Conservation (phyloP, 2,797 vertebrate species). For the Coreius guichenoti region DNA sequence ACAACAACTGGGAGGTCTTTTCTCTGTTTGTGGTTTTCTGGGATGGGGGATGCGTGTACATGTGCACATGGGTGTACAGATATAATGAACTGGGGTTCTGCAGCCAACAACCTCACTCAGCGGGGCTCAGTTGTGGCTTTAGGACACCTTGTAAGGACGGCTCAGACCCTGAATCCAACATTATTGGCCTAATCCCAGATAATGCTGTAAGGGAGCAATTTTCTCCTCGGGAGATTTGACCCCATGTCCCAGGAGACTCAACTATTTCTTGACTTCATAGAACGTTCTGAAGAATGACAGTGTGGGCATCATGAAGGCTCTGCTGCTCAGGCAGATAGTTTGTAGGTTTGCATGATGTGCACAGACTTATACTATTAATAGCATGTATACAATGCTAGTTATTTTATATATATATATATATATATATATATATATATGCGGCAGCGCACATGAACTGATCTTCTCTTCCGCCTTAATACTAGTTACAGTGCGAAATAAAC, state of each 20-base stretch:
- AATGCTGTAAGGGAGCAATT: conserved; percentile 85
- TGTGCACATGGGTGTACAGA: conserved; percentile 49
- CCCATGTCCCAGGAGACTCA: conserved; percentile 81
- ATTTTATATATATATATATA: too few species aligned
- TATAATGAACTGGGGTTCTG: conserved; percentile 75
- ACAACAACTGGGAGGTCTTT: conserved; percentile 58
- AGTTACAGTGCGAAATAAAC: too few species aligned
- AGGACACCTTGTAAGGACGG: conserved; percentile 77
- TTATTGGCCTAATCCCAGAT: conserved; percentile 85
- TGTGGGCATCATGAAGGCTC: conserved; percentile 52
- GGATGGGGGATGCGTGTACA: neutral
- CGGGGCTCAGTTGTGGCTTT: conserved; percentile 72
- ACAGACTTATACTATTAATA: neutral
- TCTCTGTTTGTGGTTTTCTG: conserved; percentile 23
- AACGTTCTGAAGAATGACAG: conserved; percentile 80
- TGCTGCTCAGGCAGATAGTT: conserved; percentile 7
- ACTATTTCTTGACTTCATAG: conserved; percentile 81
- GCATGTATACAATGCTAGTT: neutral
- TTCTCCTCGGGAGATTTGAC: conserved; percentile 82
- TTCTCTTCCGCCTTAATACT: too few species aligned
- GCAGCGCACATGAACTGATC: too few species aligned
- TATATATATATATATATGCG: too few species aligned
- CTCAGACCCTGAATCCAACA: conserved; percentile 79
- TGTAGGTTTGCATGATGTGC: neutral
- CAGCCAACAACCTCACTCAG: conserved; percentile 65